Evolutionary conservation across 2,888 invertebrate species (phyloP).

Genomic region (Nymphalis polychloros): DNA sequence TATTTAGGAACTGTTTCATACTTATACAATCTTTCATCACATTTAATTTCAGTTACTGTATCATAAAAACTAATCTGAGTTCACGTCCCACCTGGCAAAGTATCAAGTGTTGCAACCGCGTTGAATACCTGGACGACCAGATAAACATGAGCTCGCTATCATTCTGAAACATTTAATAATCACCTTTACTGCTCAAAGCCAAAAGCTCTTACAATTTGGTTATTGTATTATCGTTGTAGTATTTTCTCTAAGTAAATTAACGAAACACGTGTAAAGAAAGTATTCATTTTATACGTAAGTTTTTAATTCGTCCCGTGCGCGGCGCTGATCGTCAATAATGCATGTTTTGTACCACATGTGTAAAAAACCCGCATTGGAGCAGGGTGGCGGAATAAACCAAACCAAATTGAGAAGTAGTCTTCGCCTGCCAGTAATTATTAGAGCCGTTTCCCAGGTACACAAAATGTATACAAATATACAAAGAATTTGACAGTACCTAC

Average conservation of each 20-base stretch:
- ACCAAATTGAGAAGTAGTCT: no score
- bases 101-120: conserved; percentile 24
- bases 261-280: neutral
- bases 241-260: conserved; percentile 1
- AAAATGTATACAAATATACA: no score
- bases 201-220: neutral
- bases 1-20: no score
- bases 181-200: neutral
- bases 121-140: conserved; percentile 14
- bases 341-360: neutral
- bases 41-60: conserved; percentile 11
- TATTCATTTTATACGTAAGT: neutral
- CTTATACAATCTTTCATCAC: neutral
- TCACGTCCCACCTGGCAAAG: conserved; percentile 30
- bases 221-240: neutral
- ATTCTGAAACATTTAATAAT: conserved; percentile 12
- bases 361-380: no score
- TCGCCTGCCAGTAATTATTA: no score
- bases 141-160: conserved; percentile 11
- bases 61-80: conserved; percentile 14
- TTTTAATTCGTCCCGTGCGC: neutral
- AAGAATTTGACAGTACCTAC: no score
- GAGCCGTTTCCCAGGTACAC: no score
- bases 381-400: no score
- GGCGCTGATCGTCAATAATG: no score